Percentiles rank a stretch among this genome's conserved stretches.
These are phyloP conservation scores for Acronicta psi DNA, from an alignment of 2,888 invertebrate genomes.

Conservation along the genomic window DNA sequence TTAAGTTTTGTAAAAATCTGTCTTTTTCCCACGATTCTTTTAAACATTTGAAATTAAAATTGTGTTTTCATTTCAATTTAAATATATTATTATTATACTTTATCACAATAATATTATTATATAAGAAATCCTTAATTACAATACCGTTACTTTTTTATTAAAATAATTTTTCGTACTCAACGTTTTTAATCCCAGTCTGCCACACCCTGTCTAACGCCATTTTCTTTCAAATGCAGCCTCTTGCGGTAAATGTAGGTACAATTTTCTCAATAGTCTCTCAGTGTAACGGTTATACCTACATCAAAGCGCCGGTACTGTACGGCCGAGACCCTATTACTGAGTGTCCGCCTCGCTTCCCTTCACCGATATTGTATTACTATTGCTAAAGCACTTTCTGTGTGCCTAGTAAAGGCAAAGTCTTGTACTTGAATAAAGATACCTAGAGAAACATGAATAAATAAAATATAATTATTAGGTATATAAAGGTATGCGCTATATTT, in stretches of 20 bases:
- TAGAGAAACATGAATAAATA: not conserved
- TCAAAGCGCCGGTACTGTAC: constrained; percentile 16
- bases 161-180: too few relatives aligned
- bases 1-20: too few relatives aligned
- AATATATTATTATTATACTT: too few relatives aligned
- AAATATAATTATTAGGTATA: not conserved
- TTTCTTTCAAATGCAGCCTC: constrained; percentile 1
- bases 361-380: constrained; percentile 23
- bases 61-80: too few relatives aligned
- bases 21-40: too few relatives aligned
- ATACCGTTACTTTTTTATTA: too few relatives aligned
- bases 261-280: constrained; percentile 10
- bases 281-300: not conserved
- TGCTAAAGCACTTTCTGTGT: constrained; percentile 14
- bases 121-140: too few relatives aligned
- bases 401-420: not conserved
- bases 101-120: too few relatives aligned
- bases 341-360: constrained; percentile 35
- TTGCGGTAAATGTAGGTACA: constrained; percentile 9
- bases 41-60: too few relatives aligned
- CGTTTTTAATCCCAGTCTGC: too few relatives aligned
- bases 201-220: not conserved
- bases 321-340: constrained; percentile 40
- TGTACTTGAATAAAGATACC: constrained; percentile 1
- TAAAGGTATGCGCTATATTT: not conserved